Percentiles rank a stretch among this genome's conserved stretches.
phyloP scores from a whole-genome alignment of 2,888 invertebrate species.

The Dolichomitus sp. region DNA sequence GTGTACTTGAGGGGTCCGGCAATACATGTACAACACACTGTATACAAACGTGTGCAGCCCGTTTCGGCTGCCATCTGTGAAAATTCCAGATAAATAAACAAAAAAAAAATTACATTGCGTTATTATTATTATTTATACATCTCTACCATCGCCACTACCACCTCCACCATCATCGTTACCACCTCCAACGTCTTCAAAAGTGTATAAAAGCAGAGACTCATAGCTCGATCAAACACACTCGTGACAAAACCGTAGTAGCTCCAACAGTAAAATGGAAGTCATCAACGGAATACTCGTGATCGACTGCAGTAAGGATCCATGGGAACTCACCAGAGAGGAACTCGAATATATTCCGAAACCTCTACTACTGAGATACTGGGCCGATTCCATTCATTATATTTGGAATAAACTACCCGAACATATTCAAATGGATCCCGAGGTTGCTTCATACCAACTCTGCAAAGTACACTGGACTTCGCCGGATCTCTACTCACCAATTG shows the following conservation, averaged over 20 bases:
- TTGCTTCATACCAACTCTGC: background rate
- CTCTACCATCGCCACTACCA: background rate
- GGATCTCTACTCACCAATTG: background rate
- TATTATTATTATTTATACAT: background rate
- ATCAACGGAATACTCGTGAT: constrained; percentile 46
- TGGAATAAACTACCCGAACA: constrained; percentile 5
- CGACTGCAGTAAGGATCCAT: constrained; percentile 58
- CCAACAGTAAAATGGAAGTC: constrained; percentile 22
- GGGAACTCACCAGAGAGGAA: constrained; percentile 1
- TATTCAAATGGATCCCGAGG: background rate
- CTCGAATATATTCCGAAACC: constrained; percentile 22
- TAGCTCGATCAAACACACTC: background rate
- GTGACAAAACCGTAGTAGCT: background rate
- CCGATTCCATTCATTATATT: background rate
- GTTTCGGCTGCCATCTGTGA: background rate
- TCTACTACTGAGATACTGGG: background rate
- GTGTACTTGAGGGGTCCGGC: background rate
- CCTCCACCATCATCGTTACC: background rate
- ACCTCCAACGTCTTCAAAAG: too few species aligned
- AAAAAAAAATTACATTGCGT: too few species aligned
- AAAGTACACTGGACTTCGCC: too few species aligned
- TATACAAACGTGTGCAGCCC: background rate
- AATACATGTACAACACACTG: background rate
- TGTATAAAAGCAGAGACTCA: too few species aligned
- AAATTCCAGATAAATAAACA: too few species aligned